Base-by-base conservation (phyloP, 2,113 vertebrate species). In the Nibea albiflora region DNA sequence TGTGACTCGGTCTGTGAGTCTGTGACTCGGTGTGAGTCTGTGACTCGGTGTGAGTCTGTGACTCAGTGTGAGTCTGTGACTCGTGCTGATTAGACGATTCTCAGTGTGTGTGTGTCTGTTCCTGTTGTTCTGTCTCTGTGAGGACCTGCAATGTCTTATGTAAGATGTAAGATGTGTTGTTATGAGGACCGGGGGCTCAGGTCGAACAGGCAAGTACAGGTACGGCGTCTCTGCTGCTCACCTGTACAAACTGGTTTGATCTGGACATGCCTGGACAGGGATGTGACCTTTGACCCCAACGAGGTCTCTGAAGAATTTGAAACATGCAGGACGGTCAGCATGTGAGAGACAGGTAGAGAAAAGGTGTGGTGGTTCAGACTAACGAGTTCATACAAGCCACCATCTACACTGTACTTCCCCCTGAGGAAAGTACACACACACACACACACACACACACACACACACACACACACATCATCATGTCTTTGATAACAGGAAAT, bases 381-480 rank as follows among this genome's bases (percentile, higher is more conserved):
- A 16, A 74, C 69, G 10, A 47, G 81, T 84, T 74, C 9, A 16
- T 22, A 83, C 80, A 76, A 11, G 58, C 58, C 16, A 20, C 28
- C 28, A 35, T 19, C 58, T 14, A 11, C 28, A 61, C 28, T 35
- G 35, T 61, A 28, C 28, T 35, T 61, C 11, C 9, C 58, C 58
- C 17, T 20, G 10, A 10, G 58, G 28, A 61, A 39, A n/a, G 49
- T 42, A 60, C 71, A 60, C 52, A 71, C 24, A 17, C 15, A 28
- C 50, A 54, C 61, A 44, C 31, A 26, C n/a, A n/a, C n/a, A n/a
- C n/a, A n/a, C n/a, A n/a, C n/a, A n/a, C n/a, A n/a, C n/a, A n/a
- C n/a, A n/a, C n/a, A n/a, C n/a, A n/a, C n/a, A n/a, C n/a, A n/a
- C n/a, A n/a, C n/a, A n/a, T n/a, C n/a, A n/a, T n/a, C n/a, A n/a